Evolutionary conservation across 1,140 invertebrate species (phyloP).

Genomic region (Drosophila pallidifrons): DNA sequence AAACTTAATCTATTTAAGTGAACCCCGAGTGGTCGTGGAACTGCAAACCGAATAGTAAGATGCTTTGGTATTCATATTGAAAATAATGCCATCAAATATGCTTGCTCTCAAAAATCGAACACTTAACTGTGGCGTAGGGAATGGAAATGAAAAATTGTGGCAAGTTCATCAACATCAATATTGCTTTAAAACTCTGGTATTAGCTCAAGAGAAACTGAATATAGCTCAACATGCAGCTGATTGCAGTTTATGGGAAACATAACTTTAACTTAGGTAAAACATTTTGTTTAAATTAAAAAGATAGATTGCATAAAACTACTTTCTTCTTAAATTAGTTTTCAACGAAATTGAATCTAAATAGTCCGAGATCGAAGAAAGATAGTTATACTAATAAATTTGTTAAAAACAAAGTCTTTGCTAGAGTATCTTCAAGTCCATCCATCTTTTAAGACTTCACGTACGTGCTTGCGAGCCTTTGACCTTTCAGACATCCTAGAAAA

Average conservation of each 20-base stretch:
- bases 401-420: not conserved
- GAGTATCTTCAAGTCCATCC: not conserved
- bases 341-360: no score
- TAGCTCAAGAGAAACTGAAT: not conserved
- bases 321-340: no score
- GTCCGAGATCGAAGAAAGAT: no score
- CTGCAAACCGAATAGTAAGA: not conserved
- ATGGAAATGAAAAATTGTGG: not conserved
- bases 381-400: no score
- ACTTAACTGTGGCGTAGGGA: not conserved
- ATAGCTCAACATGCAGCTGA: no score
- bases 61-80: not conserved
- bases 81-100: not conserved
- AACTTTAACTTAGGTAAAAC: not conserved
- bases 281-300: not conserved
- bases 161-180: constrained; percentile 1
- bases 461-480: not conserved
- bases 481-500: constrained; percentile 12
- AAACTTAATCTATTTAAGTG: constrained; percentile 15
- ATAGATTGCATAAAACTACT: no score
- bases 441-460: not conserved
- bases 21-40: not conserved
- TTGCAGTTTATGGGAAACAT: no score
- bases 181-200: not conserved
- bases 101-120: not conserved